These are phyloP conservation scores for Heliconius hortense DNA, from an alignment of 2,888 invertebrate genomes.

Conservation along the genomic window DNA sequence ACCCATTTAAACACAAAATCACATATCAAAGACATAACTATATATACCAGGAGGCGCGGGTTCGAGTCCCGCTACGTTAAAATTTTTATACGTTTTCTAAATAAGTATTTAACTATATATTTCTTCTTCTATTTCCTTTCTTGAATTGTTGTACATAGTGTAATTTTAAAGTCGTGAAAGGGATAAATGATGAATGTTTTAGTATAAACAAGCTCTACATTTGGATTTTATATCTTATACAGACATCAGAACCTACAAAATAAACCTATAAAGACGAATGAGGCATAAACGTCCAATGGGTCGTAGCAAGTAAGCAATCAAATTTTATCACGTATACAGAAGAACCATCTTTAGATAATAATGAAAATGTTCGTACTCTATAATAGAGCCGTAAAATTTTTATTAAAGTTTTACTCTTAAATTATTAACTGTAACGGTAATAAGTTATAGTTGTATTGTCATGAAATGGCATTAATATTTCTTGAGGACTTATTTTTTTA, in stretches of 20 bases:
- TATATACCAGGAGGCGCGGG: no score
- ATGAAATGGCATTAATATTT: conserved; percentile 23
- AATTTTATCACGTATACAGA: conserved; percentile 22
- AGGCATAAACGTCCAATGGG: conserved; percentile 23
- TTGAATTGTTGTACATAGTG: no score
- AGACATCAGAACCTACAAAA: conserved; percentile 10
- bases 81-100: no score
- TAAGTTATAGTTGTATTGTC: conserved; percentile 34
- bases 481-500: conserved; percentile 31
- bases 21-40: no score
- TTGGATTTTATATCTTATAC: background rate
- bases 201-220: no score
- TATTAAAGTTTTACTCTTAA: conserved; percentile 48
- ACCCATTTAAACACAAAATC: background rate
- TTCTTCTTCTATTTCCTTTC: background rate
- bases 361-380: conserved; percentile 44
- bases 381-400: conserved; percentile 55
- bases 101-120: background rate
- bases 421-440: conserved; percentile 42
- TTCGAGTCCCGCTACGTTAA: no score
- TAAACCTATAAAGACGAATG: conserved; percentile 13
- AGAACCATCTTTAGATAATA: conserved; percentile 4
- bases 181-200: background rate
- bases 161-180: background rate
- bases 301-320: conserved; percentile 21